These are phyloP conservation scores for Arenaria interpres DNA, from an alignment of 2,113 vertebrate genomes.

Conservation along the genomic window DNA sequence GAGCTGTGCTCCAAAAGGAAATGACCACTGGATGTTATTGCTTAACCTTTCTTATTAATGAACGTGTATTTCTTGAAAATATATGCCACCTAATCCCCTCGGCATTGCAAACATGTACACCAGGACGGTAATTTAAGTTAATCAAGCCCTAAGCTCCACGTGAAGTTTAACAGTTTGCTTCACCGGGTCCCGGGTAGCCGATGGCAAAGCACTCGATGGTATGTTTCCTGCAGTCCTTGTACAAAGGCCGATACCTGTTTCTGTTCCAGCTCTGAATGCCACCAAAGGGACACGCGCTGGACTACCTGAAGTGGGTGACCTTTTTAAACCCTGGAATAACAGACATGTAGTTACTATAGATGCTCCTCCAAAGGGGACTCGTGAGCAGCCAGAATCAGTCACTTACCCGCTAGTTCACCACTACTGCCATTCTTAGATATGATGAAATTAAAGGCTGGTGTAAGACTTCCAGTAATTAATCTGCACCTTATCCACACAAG, in stretches of 20 bases:
- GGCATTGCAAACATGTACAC: not conserved
- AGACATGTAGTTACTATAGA: not conserved
- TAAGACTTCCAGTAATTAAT: not conserved
- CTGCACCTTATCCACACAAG: not conserved
- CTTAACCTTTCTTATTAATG: slow-evolving; percentile 23
- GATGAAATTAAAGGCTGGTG: not conserved
- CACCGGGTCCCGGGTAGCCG: not conserved
- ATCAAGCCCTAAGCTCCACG: not conserved
- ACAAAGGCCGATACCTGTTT: not conserved
- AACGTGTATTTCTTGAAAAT: slow-evolving; percentile 17
- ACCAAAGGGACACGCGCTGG: not conserved
- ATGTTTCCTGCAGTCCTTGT: not conserved
- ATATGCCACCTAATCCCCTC: not conserved
- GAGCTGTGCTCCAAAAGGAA: slow-evolving; percentile 30
- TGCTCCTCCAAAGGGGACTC: not conserved
- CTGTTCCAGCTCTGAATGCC: not conserved
- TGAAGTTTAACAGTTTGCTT: slow-evolving; percentile 17
- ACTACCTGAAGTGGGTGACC: not conserved
- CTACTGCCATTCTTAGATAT: not conserved
- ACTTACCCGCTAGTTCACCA: not conserved
- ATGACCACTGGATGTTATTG: slow-evolving; percentile 38
- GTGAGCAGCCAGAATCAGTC: not conserved
- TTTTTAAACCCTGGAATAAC: not conserved
- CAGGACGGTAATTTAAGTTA: slow-evolving; percentile 34
- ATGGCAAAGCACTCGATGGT: not conserved